phyloP scores from a whole-genome alignment of 1,140 invertebrate genomes.

The Drosophila virilis region DNA sequence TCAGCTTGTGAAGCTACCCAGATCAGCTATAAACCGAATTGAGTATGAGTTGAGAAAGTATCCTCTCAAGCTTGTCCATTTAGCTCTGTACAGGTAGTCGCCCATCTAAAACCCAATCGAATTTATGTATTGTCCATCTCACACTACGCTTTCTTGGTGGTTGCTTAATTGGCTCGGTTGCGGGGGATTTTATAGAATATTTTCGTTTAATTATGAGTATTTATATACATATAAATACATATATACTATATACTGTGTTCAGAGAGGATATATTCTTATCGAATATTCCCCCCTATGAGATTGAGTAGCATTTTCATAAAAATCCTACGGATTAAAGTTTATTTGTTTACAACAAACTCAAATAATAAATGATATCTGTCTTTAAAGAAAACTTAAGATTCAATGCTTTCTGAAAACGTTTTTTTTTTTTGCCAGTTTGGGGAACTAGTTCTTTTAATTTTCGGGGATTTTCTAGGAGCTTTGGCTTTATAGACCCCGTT shows the following conservation, averaged over 20 bases:
- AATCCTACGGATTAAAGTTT: no score
- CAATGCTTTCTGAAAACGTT: no score
- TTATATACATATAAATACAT: constrained; percentile 1
- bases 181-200: constrained; percentile 15
- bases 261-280: not conserved
- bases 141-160: constrained; percentile 52
- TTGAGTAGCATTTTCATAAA: not conserved
- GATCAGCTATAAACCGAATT: constrained; percentile 9
- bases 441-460: not conserved
- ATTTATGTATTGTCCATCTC: constrained; percentile 68
- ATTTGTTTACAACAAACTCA: no score
- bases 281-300: not conserved
- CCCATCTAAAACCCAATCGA: constrained; percentile 32
- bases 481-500: not conserved
- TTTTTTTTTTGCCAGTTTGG: not conserved
- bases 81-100: not conserved
- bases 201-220: not conserved
- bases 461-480: not conserved
- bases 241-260: constrained; percentile 1
- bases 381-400: no score
- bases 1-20: constrained; percentile 3
- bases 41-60: constrained; percentile 15
- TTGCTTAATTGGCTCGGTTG: constrained; percentile 45
- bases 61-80: not conserved
- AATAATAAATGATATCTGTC: no score